Percentiles rank a stretch among this genome's conserved stretches.
phyloP scores from a whole-genome alignment of 2,888 invertebrate genomes.

The Frankliniella intonsa region DNA sequence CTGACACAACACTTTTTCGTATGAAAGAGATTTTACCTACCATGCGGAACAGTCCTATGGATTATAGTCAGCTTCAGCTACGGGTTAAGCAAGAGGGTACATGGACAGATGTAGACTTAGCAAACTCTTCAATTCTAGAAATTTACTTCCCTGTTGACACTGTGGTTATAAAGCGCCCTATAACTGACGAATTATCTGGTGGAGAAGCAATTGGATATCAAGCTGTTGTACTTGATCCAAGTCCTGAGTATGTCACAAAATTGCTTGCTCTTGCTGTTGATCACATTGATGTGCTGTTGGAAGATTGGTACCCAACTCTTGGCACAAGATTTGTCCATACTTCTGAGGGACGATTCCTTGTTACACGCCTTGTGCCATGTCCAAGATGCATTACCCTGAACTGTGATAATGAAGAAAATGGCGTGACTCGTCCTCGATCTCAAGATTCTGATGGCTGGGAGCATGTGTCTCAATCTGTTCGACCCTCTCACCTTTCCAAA shows the following conservation, averaged over 20 bases:
- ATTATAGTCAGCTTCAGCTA: constrained; percentile 53
- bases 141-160: constrained; percentile 72
- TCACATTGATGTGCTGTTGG: constrained; percentile 90
- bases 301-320: constrained; percentile 97
- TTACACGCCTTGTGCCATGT: constrained; percentile 90
- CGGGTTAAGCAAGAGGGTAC: constrained; percentile 75
- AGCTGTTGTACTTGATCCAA: constrained; percentile 71
- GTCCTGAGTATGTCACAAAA: constrained; percentile 72
- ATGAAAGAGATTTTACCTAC: constrained; percentile 72
- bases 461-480: not conserved
- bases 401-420: constrained; percentile 42
- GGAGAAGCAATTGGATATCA: constrained; percentile 56
- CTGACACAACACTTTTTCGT: constrained; percentile 69
- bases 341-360: constrained; percentile 89
- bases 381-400: constrained; percentile 69
- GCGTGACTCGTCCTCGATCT: not conserved
- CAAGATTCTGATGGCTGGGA: constrained; percentile 22
- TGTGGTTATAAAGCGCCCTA: constrained; percentile 53
- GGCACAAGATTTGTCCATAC: constrained; percentile 96
- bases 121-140: constrained; percentile 77
- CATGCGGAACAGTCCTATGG: constrained; percentile 53
- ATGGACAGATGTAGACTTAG: constrained; percentile 79
- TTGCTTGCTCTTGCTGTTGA: constrained; percentile 85
- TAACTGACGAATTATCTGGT: constrained; percentile 45
- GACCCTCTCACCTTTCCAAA: constrained; percentile 38